Conservation (phyloP, 2,113 vertebrate genomes). For the Prinia subflava region DNA sequence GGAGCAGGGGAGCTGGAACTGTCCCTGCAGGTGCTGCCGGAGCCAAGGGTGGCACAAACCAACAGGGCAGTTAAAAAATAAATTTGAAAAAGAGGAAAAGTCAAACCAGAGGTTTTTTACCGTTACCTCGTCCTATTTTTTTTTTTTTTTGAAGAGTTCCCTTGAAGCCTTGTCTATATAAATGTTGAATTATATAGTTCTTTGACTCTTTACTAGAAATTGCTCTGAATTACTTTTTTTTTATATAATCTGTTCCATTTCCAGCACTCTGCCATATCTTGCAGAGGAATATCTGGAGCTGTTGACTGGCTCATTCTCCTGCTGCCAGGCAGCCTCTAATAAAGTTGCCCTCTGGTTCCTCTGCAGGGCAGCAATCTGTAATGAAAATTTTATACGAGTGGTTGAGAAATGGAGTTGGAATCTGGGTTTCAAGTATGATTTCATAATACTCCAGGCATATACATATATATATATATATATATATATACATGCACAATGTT, state of each 20-base stretch:
- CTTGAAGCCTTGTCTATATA: conserved; percentile 43
- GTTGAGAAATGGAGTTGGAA: not conserved
- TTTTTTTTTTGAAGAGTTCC: not conserved
- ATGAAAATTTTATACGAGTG: conserved; percentile 9
- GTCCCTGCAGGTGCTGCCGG: not conserved
- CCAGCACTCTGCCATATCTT: conserved; percentile 14
- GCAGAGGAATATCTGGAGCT: conserved; percentile 25
- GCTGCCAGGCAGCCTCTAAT: conserved; percentile 36
- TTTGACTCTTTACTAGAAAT: conserved; percentile 37
- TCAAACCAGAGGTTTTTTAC: not conserved
- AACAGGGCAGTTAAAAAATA: not conserved
- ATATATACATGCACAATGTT: accelerated
- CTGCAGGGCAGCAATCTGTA: conserved; percentile 16
- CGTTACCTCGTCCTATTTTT: not conserved
- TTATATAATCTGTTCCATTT: conserved; percentile 38
- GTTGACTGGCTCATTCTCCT: not conserved
- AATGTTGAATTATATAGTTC: conserved; percentile 47
- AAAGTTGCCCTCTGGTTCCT: conserved; percentile 35
- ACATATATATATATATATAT: accelerated
- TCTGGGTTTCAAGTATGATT: not conserved
- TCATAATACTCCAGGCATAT: not conserved
- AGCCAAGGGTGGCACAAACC: not conserved
- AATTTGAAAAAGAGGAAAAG: not conserved
- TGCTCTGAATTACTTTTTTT: conserved; percentile 38
- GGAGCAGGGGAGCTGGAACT: not conserved